phyloP scores from a whole-genome alignment of 2,113 vertebrate genomes.

The Callionymus lyra region DNA sequence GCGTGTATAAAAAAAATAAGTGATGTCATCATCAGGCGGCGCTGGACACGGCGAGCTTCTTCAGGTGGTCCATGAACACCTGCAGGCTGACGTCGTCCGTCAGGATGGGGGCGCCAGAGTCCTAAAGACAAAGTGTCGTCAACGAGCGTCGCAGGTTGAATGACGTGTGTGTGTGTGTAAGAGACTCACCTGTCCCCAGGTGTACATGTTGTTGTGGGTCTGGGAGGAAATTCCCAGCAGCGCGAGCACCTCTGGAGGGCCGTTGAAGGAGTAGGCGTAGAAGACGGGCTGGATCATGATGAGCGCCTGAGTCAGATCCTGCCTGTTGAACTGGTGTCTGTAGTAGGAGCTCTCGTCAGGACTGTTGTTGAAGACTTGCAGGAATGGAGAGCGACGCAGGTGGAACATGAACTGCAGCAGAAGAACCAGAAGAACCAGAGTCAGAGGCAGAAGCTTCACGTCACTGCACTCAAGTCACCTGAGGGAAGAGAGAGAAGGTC shows the following conservation, averaged over 20 bases:
- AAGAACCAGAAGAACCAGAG: too few relatives aligned
- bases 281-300: too few relatives aligned
- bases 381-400: conserved; percentile 91
- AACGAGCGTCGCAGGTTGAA: too few relatives aligned
- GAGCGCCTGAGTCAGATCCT: conserved; percentile 92
- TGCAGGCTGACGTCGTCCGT: conserved; percentile 96
- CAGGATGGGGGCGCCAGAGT: conserved; percentile 92
- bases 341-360: conserved; percentile 96
- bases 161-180: too few relatives aligned
- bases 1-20: too few relatives aligned
- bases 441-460: too few relatives aligned
- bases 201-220: conserved; percentile 98
- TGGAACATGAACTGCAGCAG: conserved; percentile 96
- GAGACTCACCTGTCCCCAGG: conserved; percentile 93
- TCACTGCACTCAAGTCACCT: conserved; percentile 62
- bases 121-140: conserved; percentile 54
- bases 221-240: conserved; percentile 90
- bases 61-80: too few relatives aligned
- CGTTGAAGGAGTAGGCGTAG: conserved; percentile 92
- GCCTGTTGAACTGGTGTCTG: conserved; percentile 91
- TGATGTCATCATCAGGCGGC: conserved; percentile 82
- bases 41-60: conserved; percentile 94
- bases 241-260: conserved; percentile 84
- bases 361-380: conserved; percentile 98
- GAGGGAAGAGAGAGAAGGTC: conserved; percentile 95